A percentile compares a stretch with the other conserved stretches of the same genome.
Evolutionary conservation across 1,140 invertebrate species (phyloP).

Genomic region (Battus philenor): DNA sequence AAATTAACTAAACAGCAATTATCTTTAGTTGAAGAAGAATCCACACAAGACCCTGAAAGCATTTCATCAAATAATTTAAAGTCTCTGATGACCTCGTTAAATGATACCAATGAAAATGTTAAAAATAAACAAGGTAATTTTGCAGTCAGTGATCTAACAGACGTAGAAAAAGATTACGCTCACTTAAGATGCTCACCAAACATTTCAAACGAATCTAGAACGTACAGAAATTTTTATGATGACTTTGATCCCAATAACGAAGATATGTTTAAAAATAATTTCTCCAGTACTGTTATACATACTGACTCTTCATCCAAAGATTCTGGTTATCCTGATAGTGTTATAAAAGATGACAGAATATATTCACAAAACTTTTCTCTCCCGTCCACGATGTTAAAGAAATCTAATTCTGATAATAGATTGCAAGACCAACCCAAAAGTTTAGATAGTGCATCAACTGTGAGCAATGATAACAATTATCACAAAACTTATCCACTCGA

Average conservation of each 20-base stretch:
- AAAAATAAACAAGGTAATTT: conserved; percentile 18
- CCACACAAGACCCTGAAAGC: conserved; percentile 66
- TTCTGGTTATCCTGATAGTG: conserved; percentile 59
- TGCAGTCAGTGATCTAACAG: conserved; percentile 23
- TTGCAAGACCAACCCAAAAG: conserved; percentile 48
- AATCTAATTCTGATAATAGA: conserved; percentile 32
- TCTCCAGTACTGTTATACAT: conserved; percentile 48
- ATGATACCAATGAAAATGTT: conserved; percentile 4
- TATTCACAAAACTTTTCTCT: conserved; percentile 42
- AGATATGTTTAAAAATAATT: conserved; percentile 35
- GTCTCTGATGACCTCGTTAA: conserved; percentile 20
- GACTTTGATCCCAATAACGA: conserved; percentile 40
- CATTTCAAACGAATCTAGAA: conserved; percentile 35
- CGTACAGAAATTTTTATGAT: conserved; percentile 57
- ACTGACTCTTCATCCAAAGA: conserved; percentile 64
- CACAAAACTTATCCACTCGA: conserved; percentile 31
- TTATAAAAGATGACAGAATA: conserved; percentile 45
- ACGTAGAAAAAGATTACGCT: conserved; percentile 26
- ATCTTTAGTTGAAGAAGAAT: conserved; percentile 73
- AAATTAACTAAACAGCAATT: conserved; percentile 56
- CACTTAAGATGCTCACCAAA: conserved; percentile 25
- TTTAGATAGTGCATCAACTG: conserved; percentile 39
- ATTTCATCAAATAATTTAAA: conserved; percentile 38
- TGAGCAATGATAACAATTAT: conserved; percentile 36
- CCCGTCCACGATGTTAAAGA: conserved; percentile 38